Base-by-base conservation (phyloP, 1,140 invertebrate species). In the Orius insidiosus region DNA sequence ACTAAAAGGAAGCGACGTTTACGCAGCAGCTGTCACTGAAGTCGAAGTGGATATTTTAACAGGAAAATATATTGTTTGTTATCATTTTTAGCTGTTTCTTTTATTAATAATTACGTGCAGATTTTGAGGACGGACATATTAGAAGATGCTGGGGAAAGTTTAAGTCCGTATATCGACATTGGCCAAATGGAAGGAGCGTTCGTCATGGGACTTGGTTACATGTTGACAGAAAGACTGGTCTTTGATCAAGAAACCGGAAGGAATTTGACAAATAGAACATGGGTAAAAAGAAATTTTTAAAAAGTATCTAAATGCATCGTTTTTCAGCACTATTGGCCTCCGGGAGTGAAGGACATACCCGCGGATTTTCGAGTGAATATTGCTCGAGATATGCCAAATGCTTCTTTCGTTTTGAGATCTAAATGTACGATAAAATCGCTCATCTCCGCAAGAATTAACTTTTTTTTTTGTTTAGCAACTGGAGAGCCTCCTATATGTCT, bases 121-220 rank as follows among this genome's bases (percentile, higher is more conserved):
- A 58, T 82, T 16, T 61, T 60, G 2, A 67, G 81, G 34, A 75
- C 80, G 0, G 82, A 86, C 58, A 59, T 88, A 19, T 56, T 83
- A 5, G 78, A 85, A 60, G 84, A 87, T 58, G 69, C 72, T 2
- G 82, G 83, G 1, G 65, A 73, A 49, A 83, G 80, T 60, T 56
- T 85, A 38, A 86, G 70, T 61, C 84, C 84, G 0, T 62, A 74
- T 45, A 64, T 88, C 19, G 88, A 93, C 58, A 66, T 92, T 13
- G 87, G 87, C 18, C 87, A 94, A 66, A 68, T 80, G 2, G 86
- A 92, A 68, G 88, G 85, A 3, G 79, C 79, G 0, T 85, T 85
- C 59, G 66, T 88, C 1, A 90, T 90, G 86, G 85, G 83, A 3
- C 57, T 87, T 8, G 87, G 87, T 4, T 80, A 82, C 53, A 85